Base-by-base conservation (phyloP, 2,888 invertebrate species). In the Drosophila gaucha region DNA sequence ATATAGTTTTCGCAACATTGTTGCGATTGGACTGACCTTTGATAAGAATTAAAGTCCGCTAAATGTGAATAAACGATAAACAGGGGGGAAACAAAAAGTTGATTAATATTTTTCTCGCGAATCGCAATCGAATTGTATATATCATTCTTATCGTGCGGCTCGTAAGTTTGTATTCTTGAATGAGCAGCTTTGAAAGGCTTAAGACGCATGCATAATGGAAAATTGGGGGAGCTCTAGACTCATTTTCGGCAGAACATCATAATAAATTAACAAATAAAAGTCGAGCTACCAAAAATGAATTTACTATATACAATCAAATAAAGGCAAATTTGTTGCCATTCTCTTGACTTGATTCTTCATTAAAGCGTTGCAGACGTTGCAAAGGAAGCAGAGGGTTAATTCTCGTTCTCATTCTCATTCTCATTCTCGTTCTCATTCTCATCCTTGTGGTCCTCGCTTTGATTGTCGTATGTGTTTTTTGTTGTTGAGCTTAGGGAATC, bases 191-290 rank as follows among this genome's bases (percentile, higher is more conserved):
- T 68, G 76, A 68, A 43, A 46, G 74, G 67, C 83, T 77, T 73
- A 80, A 68, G 60, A 67, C 24, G 35, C 44, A 46, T 58, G 57
- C 66, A 85, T 83, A 83, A 83, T 80, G 80, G 76, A 73, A 86
- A 86, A 86, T 83, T 84, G 80, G 64, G 68, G 78, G 54, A 74
- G 65, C 84, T 78, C 65, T 71, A 67, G 75, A 84, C 87, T 83
- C 78, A 83, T 83, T 86, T 83, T 83, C 82, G 80, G 67, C 35
- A 70, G 82, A 83, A 83, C 85, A 83, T 84, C 86, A 86, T 80
- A 83, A 83, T 83, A 83, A 83, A 83, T 83, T 85, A 87, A 80
- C 84, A 86, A 83, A 83, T 87, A 87, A 87, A 86, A 85, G 67
- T 80, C 76, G 51, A 62, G 63, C 67, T 60, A 50, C 58, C 82